phyloP scores from a whole-genome alignment of 2,888 invertebrate genomes.

The Agrotis segetum region DNA sequence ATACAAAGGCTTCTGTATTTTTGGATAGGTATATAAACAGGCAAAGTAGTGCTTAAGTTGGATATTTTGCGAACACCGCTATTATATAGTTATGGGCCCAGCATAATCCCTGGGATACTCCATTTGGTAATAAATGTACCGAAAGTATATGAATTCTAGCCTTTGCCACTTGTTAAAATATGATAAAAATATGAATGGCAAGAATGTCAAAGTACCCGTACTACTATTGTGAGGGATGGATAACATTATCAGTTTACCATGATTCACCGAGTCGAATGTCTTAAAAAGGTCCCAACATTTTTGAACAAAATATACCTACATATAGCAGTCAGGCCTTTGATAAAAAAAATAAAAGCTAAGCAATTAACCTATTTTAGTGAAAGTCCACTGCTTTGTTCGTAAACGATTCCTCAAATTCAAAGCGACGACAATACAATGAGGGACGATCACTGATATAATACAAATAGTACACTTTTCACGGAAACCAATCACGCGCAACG shows the following conservation, averaged over 20 bases:
- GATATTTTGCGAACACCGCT: background rate
- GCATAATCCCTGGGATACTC: conserved; percentile 11
- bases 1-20: conserved; percentile 14
- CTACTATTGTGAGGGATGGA: no score
- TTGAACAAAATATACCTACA: background rate
- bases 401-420: conserved; percentile 72
- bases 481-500: conserved; percentile 78
- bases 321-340: background rate
- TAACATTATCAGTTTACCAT: no score
- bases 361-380: conserved; percentile 74
- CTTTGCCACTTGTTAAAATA: background rate
- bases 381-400: conserved; percentile 73
- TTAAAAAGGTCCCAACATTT: background rate
- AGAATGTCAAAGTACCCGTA: background rate
- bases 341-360: conserved; percentile 29
- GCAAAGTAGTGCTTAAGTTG: background rate
- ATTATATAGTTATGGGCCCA: background rate
- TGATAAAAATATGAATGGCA: background rate
- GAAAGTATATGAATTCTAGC: background rate
- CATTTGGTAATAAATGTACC: background rate
- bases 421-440: conserved; percentile 68
- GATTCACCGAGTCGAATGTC: background rate
- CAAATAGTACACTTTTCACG: conserved; percentile 78
- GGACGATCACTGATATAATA: conserved; percentile 71
- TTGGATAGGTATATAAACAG: background rate